Evolutionary conservation across 2,797 vertebrate species (phyloP).

Genomic region (Hybognathus amarus): DNA sequence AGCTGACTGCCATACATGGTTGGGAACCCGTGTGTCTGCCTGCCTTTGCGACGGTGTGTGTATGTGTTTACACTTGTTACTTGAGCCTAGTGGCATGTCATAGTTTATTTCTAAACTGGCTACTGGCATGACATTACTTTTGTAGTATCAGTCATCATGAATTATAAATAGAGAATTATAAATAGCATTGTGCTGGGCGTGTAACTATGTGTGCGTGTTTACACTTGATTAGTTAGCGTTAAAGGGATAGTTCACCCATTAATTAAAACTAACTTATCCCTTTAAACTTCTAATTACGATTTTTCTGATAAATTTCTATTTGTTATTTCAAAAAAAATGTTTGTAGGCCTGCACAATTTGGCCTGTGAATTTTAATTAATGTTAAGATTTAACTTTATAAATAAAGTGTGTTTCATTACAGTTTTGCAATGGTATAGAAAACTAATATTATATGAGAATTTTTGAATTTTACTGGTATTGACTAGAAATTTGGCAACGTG

Average conservation of each 20-base stretch:
- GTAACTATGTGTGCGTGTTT: not conserved
- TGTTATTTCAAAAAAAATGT: too few relatives aligned
- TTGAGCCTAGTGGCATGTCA: conserved; percentile 11
- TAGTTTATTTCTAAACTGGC: conserved; percentile 33
- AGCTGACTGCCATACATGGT: conserved; percentile 66
- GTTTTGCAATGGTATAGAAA: too few relatives aligned
- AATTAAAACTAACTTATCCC: too few relatives aligned
- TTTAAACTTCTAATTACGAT: too few relatives aligned
- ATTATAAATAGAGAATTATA: conserved; percentile 32
- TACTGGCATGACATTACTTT: conserved; percentile 26
- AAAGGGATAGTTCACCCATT: not conserved
- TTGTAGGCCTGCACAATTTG: too few relatives aligned
- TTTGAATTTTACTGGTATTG: not conserved
- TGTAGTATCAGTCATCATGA: conserved; percentile 8
- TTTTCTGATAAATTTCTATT: too few relatives aligned
- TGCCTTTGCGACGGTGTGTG: conserved; percentile 31
- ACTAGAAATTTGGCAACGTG: not conserved
- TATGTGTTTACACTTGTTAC: conserved; percentile 27
- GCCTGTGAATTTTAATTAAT: too few relatives aligned
- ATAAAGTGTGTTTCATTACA: too few relatives aligned
- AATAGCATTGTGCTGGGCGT: conserved; percentile 3
- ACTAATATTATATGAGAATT: not conserved
- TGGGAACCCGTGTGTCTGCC: conserved; percentile 29
- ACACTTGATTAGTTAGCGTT: not conserved
- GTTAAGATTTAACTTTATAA: too few relatives aligned